These are phyloP conservation scores for Lasioglossum marginatum DNA, from an alignment of 2,888 invertebrate genomes.

Conservation along the genomic window DNA sequence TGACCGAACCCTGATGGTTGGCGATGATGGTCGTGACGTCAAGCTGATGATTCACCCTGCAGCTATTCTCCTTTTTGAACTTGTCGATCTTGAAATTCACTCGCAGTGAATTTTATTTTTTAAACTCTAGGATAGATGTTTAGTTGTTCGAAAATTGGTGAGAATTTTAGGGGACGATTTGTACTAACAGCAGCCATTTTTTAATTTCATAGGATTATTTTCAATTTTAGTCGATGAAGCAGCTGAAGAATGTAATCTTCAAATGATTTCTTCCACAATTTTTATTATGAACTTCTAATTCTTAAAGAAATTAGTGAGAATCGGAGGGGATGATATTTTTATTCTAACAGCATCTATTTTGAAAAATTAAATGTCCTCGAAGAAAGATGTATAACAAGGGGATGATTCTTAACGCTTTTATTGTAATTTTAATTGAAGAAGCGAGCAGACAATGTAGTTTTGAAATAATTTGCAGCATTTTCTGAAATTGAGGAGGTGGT, in stretches of 20 bases:
- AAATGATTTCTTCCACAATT: not conserved
- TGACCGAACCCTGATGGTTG: constrained; percentile 2
- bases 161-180: not conserved
- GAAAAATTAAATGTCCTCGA: not conserved
- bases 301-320: no score
- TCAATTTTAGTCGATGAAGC: not conserved
- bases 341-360: not conserved
- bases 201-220: not conserved
- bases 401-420: not conserved
- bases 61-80: not conserved
- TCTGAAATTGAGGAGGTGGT: not conserved
- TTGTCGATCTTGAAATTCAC: not conserved
- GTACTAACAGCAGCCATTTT: not conserved
- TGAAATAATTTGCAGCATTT: not conserved
- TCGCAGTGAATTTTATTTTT: no score
- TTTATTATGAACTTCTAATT: not conserved
- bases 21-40: not conserved
- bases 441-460: not conserved
- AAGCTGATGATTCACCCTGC: not conserved
- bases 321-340: no score
- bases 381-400: not conserved
- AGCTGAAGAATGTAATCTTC: not conserved
- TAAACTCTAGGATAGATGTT: no score
- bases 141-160: not conserved
- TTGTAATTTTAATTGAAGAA: not conserved